Conservation (phyloP, 53 echinoderm and acorn worm species). For the Paracentrotus lividus region DNA sequence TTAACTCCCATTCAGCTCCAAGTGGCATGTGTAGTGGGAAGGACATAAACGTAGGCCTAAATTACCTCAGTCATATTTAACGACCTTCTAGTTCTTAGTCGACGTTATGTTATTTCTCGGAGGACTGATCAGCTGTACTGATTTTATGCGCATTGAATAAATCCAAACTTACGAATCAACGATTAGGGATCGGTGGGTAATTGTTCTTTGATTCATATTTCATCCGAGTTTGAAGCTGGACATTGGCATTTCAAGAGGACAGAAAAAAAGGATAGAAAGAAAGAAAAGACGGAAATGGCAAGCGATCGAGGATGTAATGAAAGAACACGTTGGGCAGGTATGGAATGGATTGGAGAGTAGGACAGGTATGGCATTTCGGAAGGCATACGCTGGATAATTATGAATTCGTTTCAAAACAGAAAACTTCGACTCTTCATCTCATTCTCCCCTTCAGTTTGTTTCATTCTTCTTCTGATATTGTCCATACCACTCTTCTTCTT, state of each 20-base stretch:
- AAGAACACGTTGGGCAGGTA: background rate
- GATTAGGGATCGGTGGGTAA: background rate
- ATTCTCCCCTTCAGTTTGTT: background rate
- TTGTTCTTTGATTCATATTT: constrained; percentile 15
- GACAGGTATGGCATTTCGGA: background rate
- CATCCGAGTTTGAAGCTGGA: background rate
- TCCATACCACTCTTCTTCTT: background rate
- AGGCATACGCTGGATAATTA: background rate
- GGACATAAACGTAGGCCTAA: too few species aligned
- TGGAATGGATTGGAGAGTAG: background rate
- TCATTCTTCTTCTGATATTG: background rate
- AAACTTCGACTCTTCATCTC: background rate
- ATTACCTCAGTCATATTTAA: too few species aligned
- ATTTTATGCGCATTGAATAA: constrained; percentile 18
- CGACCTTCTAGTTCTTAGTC: too few species aligned
- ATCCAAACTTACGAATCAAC: background rate
- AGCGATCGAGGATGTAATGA: background rate
- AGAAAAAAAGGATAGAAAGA: background rate
- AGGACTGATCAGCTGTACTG: background rate
- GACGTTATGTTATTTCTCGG: background rate
- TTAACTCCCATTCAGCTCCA: too few species aligned
- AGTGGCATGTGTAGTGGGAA: too few species aligned
- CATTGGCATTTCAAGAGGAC: background rate
- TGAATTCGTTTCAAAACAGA: background rate
- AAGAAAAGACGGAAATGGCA: background rate